These are phyloP conservation scores for Alligator mississippiensis DNA, from an alignment of 2,113 vertebrate genomes.

Conservation along the genomic window DNA sequence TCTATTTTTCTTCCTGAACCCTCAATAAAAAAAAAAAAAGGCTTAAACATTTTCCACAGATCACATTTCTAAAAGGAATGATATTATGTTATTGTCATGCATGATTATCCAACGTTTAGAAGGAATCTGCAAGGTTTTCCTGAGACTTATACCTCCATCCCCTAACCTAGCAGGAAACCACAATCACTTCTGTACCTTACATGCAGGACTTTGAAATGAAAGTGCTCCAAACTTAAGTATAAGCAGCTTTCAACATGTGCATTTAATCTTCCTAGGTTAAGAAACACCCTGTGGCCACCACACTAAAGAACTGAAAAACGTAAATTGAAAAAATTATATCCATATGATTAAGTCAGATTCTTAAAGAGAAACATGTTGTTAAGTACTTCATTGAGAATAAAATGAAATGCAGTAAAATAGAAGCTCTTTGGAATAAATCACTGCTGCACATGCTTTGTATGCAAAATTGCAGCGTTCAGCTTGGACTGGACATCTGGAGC, in stretches of 20 bases:
- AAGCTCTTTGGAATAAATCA: slow-evolving; percentile 88
- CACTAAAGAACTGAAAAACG: slow-evolving; percentile 83
- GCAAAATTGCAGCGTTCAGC: slow-evolving; percentile 65
- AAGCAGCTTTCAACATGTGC: slow-evolving; percentile 82
- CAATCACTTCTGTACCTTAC: slow-evolving; percentile 85
- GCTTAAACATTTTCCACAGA: slow-evolving; percentile 60
- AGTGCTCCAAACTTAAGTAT: slow-evolving; percentile 76
- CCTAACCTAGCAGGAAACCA: slow-evolving; percentile 80
- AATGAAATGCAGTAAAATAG: slow-evolving; percentile 84
- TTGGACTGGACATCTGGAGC: slow-evolving; percentile 67
- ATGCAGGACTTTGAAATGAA: slow-evolving; percentile 70
- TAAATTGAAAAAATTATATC: slow-evolving; percentile 90
- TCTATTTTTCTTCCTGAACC: slow-evolving; percentile 50
- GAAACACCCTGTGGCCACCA: slow-evolving; percentile 86
- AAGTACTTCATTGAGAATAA: slow-evolving; percentile 84
- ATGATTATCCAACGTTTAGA: slow-evolving; percentile 67
- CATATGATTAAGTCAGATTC: slow-evolving; percentile 88
- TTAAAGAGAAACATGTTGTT: slow-evolving; percentile 85
- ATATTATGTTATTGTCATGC: slow-evolving; percentile 73
- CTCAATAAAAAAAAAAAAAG: slow-evolving; percentile 63
- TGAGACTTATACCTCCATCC: slow-evolving; percentile 60
- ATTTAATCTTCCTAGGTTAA: slow-evolving; percentile 85
- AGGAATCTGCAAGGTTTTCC: slow-evolving; percentile 65
- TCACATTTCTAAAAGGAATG: slow-evolving; percentile 57
- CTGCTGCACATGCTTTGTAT: slow-evolving; percentile 88